phyloP scores from a whole-genome alignment of 1,140 invertebrate species.

The Sycophila sp. region DNA sequence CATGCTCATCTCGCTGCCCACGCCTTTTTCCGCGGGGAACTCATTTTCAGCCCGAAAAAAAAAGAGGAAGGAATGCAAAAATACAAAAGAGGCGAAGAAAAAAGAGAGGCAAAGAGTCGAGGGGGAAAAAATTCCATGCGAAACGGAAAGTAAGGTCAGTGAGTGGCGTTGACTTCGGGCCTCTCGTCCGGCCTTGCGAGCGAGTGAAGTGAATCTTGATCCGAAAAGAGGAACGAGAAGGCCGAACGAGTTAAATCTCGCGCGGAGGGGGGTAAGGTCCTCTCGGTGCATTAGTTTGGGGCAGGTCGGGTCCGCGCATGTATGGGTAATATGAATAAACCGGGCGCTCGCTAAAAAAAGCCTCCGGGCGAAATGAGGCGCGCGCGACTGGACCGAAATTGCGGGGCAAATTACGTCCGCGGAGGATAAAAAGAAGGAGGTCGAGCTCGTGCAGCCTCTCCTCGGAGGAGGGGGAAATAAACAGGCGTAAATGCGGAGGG shows the following conservation, averaged over 20 bases:
- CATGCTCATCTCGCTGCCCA: not conserved
- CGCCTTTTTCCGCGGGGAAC: not conserved
- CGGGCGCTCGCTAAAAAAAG: not conserved
- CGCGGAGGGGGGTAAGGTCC: not conserved
- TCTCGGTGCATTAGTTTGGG: conserved; percentile 4
- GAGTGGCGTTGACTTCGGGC: conserved; percentile 27
- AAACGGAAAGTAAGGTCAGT: conserved; percentile 33
- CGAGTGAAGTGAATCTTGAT: conserved; percentile 7
- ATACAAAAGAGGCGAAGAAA: not conserved
- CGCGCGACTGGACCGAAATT: not conserved
- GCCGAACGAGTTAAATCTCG: not conserved
- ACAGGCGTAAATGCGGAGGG: not conserved
- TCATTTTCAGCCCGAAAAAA: conserved; percentile 1
- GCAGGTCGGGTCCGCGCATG: not conserved
- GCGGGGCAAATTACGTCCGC: not conserved
- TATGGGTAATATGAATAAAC: not conserved
- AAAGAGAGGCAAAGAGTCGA: not conserved
- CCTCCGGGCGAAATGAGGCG: not conserved
- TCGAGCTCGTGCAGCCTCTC: no score
- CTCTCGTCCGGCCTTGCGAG: not conserved
- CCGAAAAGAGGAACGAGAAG: not conserved
- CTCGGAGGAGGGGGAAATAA: not conserved
- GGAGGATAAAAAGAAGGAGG: not conserved
- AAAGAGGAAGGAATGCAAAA: not conserved
- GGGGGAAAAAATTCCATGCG: conserved; percentile 10